These are phyloP conservation scores for Limnephilus rhombicus DNA, from an alignment of 2,888 invertebrate genomes.

Conservation along the genomic window DNA sequence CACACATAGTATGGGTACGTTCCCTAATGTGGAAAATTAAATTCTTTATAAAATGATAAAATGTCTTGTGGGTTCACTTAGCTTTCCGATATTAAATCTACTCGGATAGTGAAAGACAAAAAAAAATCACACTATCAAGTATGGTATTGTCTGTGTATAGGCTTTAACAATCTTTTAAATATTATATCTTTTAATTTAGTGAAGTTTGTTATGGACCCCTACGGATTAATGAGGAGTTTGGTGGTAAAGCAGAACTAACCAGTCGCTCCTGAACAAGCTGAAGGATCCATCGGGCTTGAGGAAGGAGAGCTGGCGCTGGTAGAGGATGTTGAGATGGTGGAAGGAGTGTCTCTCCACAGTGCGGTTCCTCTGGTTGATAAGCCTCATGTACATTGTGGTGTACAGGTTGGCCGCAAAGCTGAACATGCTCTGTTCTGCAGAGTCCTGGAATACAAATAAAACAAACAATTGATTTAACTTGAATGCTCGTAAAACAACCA, in stretches of 20 bases:
- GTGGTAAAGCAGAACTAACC: conserved; percentile 78
- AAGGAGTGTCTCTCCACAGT: conserved; percentile 90
- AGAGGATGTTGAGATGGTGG: conserved; percentile 91
- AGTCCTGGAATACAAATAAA: conserved; percentile 78
- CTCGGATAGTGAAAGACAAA: no score
- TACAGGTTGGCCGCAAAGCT: conserved; percentile 97
- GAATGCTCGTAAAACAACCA: background rate
- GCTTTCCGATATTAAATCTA: no score
- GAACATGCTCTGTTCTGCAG: conserved; percentile 97
- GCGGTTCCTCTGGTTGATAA: conserved; percentile 91
- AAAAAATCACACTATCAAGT: no score
- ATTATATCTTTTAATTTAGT: no score
- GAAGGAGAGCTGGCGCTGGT: conserved; percentile 94
- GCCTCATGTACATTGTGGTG: conserved; percentile 92
- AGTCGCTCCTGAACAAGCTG: conserved; percentile 93
- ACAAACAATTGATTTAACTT: background rate
- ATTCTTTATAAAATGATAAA: no score
- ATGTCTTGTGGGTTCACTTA: no score
- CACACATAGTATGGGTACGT: no score
- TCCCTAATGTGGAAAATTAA: no score
- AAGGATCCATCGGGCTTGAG: conserved; percentile 95
- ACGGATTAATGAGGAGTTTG: conserved; percentile 36
- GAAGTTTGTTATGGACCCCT: no score
- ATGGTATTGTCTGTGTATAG: no score
- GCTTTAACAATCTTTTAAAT: no score